Conservation (phyloP, 2,797 vertebrate species). For the Myotis findleyi region DNA sequence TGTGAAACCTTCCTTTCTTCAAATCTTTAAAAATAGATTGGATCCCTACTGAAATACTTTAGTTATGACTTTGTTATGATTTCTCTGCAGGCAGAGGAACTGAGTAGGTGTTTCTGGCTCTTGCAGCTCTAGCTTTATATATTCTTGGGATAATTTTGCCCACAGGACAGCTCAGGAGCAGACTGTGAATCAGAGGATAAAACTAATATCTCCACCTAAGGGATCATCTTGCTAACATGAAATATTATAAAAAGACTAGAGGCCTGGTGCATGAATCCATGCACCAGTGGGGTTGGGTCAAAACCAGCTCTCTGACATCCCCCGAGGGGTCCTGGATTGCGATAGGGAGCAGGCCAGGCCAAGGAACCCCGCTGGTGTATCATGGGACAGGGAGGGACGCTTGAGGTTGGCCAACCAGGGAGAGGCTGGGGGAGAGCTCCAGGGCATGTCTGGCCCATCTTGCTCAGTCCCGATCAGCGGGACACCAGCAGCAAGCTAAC, state of each 20-base stretch:
- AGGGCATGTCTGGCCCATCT: no score
- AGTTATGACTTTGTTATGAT: slow-evolving; percentile 26
- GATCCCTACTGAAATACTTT: slow-evolving; percentile 21
- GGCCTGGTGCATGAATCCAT: no score
- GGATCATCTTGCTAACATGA: background rate
- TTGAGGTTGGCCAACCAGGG: no score
- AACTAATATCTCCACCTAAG: background rate
- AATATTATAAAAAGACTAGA: background rate
- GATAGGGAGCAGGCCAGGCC: no score
- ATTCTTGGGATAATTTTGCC: background rate
- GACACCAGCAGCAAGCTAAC: no score
- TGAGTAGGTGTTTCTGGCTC: slow-evolving; percentile 31
- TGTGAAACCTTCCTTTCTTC: slow-evolving; percentile 35
- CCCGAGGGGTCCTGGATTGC: no score
- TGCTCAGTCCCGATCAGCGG: no score
- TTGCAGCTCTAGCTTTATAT: slow-evolving; percentile 11
- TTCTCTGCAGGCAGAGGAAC: slow-evolving; percentile 25
- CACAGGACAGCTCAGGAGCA: background rate
- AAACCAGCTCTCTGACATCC: no score
- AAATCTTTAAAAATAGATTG: slow-evolving; percentile 53
- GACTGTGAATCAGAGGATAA: background rate
- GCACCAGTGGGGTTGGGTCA: no score
- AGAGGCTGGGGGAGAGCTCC: no score
- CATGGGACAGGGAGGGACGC: no score
- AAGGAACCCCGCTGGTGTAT: no score